These are phyloP conservation scores for Steinernema feltiae DNA, from an alignment of 1,140 invertebrate species.

Conservation along the genomic window DNA sequence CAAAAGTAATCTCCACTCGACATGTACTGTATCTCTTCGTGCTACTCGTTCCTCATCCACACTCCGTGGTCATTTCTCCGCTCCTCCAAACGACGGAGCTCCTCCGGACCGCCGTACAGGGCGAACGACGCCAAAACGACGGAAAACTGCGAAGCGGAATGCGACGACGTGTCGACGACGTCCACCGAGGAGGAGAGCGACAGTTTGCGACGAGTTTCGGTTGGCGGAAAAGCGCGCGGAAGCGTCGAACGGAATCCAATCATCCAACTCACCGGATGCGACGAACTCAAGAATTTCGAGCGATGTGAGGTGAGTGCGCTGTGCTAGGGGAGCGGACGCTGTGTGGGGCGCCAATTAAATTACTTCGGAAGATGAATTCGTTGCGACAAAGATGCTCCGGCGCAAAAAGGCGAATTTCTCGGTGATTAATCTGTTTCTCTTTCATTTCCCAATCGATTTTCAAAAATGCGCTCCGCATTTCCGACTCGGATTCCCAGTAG, in stretches of 20 bases:
- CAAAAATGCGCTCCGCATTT: no score
- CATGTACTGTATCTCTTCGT: conserved; percentile 9
- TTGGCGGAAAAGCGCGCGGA: not conserved
- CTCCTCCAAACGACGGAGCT: not conserved
- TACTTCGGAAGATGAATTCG: not conserved
- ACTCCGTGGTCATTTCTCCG: not conserved
- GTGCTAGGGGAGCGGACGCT: no score
- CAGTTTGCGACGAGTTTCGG: not conserved
- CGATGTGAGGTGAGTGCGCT: conserved; percentile 2
- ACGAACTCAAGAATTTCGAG: conserved; percentile 3
- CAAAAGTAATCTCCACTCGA: not conserved
- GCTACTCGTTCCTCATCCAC: not conserved
- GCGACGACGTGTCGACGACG: not conserved
- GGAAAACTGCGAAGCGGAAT: not conserved
- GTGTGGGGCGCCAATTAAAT: conserved; percentile 1
- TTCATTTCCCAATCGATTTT: no score
- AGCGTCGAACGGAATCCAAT: not conserved
- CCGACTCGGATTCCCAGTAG: no score
- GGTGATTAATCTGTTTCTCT: no score
- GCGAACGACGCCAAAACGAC: not conserved
- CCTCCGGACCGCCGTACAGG: not conserved
- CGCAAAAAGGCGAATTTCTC: no score
- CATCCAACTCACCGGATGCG: not conserved
- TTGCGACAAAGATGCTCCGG: no score
- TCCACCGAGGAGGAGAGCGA: not conserved